Conservation (phyloP, 2,113 vertebrate species). For the Clarias batrachus region DNA sequence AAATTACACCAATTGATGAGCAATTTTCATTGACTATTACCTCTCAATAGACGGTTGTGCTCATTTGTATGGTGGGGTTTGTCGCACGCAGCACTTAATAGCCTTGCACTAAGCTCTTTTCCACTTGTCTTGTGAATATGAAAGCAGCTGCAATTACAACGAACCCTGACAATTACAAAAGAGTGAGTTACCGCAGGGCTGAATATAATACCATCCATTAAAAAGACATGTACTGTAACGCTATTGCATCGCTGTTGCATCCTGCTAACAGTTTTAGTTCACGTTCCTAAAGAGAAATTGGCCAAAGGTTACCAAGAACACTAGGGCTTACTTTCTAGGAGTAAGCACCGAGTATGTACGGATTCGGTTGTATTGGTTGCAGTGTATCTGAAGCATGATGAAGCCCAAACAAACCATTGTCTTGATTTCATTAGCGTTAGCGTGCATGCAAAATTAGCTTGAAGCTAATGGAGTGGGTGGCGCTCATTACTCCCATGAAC, state of each 20-base stretch:
- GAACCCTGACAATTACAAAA: background rate
- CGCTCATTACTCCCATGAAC: conserved; percentile 29
- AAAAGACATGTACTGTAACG: background rate
- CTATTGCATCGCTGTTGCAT: background rate
- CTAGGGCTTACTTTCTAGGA: background rate
- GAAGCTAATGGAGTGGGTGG: conserved; percentile 29
- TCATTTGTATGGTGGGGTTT: conserved; percentile 24
- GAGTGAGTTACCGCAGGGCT: background rate
- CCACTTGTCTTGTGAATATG: conserved; percentile 13
- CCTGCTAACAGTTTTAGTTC: background rate
- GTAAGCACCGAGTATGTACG: background rate
- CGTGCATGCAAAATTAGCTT: conserved; percentile 12
- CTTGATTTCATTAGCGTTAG: conserved; percentile 43
- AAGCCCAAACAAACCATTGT: conserved; percentile 32
- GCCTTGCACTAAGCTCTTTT: background rate
- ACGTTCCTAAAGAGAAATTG: background rate
- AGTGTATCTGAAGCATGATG: background rate
- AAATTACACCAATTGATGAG: conserved; percentile 36
- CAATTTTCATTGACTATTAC: conserved; percentile 21
- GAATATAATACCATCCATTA: background rate
- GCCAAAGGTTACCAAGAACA: background rate
- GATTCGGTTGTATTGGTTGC: background rate
- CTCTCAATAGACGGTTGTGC: background rate
- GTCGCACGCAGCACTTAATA: conserved; percentile 11
- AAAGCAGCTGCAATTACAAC: background rate